Evolutionary conservation across 2,797 vertebrate genomes (phyloP).

Genomic region (Acomys russatus): DNA sequence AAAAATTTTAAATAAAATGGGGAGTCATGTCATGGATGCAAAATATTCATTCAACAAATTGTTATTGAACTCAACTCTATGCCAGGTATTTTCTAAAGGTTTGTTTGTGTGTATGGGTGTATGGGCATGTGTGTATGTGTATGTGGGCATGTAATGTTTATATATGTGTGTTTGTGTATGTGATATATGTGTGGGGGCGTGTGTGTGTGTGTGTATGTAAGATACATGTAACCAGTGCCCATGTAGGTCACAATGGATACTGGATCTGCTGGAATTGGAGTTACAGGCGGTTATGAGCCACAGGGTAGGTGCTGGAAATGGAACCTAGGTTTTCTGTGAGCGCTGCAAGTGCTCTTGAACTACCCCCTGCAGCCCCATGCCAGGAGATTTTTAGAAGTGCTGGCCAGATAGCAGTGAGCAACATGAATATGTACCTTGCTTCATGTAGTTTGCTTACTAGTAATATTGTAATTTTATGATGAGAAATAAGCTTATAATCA

Average conservation of each 20-base stretch:
- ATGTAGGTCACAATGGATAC: background rate
- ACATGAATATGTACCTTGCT: background rate
- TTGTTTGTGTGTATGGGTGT: background rate
- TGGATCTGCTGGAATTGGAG: background rate
- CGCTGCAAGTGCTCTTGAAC: too few species aligned
- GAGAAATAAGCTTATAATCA: background rate
- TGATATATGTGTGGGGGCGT: too few species aligned
- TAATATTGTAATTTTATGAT: background rate
- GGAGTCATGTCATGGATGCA: constrained; percentile 10
- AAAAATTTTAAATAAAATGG: background rate
- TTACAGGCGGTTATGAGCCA: background rate
- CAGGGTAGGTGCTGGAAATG: background rate
- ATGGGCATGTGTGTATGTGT: background rate
- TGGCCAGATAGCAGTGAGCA: background rate
- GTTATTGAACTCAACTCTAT: background rate
- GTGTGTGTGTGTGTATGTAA: background rate
- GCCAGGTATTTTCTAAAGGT: background rate
- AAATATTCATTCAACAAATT: constrained; percentile 11
- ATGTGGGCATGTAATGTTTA: background rate
- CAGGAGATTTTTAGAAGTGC: background rate
- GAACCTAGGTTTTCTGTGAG: background rate
- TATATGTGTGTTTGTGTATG: background rate
- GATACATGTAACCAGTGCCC: background rate
- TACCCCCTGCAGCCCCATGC: background rate
- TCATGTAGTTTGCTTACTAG: background rate